Evolutionary conservation across 2,113 vertebrate species (phyloP), one percentile per base, ranked within the genome.

Genomic region (Coreoperca whiteheadi): DNA sequence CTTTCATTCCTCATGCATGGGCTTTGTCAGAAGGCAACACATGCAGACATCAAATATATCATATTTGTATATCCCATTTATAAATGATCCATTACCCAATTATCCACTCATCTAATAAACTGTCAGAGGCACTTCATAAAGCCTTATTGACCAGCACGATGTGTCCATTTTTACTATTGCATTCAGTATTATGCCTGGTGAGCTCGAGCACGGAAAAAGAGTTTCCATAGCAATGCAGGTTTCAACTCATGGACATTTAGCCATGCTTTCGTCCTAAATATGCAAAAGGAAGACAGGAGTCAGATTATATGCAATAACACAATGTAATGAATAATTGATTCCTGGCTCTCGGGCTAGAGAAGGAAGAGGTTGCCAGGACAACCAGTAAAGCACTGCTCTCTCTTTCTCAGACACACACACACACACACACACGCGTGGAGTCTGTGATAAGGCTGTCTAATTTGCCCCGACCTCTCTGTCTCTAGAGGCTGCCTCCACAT

Each of bases 261-360:
- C 63, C 20, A n/a, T 15, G 64, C 72, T 68, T 76, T 8, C 5
- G 11, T 41, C 48, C 50, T 81, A 61, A 84, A 77, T 68, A 79
- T 79, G 78, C 61, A 84, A 46, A 76, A 73, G 60, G 10, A 28
- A 66, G 77, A 67, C 77, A 84, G 54, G 65, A 67, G 69, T 86
- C 65, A 82, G 73, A 88, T 87, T 82, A 79, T 82, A 75, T 79
- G 72, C 87, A 89, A 87, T 88, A 89, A 88, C 81, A 91, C 77
- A 90, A 87, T 74, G 74, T 78, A 46, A 90, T 92, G 84, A 93
- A 93, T 91, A 92, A 88, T 91, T 91, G 89, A 92, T 87, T 89
- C 61, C n/a, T 50, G 66, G 50, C 43, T 85, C 25, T 61, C 4
- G 25, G 72, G 69, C 80, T 43, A 77, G 34, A 30, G 51, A 75